Conservation (phyloP, 2,888 invertebrate genomes). For the Notocelia uddmanniana region DNA sequence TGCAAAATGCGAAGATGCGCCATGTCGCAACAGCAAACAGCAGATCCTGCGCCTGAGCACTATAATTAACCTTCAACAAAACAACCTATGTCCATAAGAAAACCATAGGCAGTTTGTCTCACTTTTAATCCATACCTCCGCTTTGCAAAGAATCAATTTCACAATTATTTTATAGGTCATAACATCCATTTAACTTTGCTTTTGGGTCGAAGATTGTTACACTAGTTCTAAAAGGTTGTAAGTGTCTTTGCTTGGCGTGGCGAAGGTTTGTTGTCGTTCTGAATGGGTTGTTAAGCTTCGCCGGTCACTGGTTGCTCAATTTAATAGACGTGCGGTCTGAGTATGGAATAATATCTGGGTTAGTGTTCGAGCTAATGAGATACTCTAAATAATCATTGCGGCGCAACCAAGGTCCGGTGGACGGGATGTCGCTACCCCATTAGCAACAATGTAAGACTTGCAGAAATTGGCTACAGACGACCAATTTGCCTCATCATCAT, state of each 20-base stretch:
- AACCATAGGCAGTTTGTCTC: neutral
- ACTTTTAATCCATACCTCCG: neutral
- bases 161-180: neutral
- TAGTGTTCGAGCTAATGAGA: constrained; percentile 16
- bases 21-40: constrained; percentile 13
- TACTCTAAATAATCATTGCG: constrained; percentile 13
- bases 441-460: neutral
- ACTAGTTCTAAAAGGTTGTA: neutral
- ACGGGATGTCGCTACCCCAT: neutral
- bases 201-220: neutral
- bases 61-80: constrained; percentile 29
- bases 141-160: neutral
- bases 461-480: neutral
- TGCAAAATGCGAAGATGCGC: constrained; percentile 8
- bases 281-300: neutral
- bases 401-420: constrained; percentile 16
- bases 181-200: neutral
- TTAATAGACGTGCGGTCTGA: constrained; percentile 19
- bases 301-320: constrained; percentile 26
- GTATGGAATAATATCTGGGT: constrained; percentile 17
- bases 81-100: constrained; percentile 14
- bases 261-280: neutral
- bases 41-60: neutral
- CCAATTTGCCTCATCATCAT: too few species aligned
- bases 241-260: neutral